Evolutionary conservation across 2,797 vertebrate species (phyloP).

Genomic region (Falco novaeseelandiae): DNA sequence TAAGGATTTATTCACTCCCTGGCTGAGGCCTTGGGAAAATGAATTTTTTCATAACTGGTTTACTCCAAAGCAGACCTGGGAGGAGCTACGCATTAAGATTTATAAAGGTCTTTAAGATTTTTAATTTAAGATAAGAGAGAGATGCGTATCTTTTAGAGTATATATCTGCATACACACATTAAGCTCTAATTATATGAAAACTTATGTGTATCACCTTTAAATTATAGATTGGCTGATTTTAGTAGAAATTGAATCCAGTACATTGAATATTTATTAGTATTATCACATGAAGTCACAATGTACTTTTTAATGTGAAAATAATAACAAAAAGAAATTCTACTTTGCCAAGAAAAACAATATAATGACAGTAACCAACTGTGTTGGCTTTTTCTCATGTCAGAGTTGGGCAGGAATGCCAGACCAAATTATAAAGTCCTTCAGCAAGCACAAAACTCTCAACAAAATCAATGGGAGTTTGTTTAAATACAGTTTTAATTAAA

Average conservation of each 20-base stretch:
- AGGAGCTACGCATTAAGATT: background rate
- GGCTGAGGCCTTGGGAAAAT: background rate
- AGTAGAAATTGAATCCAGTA: background rate
- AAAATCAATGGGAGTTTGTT: conserved; percentile 30
- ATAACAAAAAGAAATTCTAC: conserved; percentile 7
- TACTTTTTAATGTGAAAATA: conserved; percentile 47
- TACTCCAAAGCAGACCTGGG: background rate
- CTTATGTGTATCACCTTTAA: background rate
- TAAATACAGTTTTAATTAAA: conserved; percentile 64
- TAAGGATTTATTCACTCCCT: conserved; percentile 1
- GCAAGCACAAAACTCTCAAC: conserved; percentile 10
- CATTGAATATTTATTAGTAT: background rate
- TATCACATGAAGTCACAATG: background rate
- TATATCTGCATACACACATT: background rate
- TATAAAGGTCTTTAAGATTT: background rate
- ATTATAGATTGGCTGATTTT: background rate
- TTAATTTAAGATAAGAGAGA: conserved; percentile 18
- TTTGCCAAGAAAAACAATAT: conserved; percentile 38
- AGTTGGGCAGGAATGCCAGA: background rate
- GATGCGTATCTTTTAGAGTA: background rate
- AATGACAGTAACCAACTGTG: background rate
- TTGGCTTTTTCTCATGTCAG: conserved; percentile 38
- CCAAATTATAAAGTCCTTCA: conserved; percentile 15
- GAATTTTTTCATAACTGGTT: background rate
- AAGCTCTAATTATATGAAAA: background rate